These are phyloP conservation scores for Atractosteus spatula DNA, from an alignment of 2,113 vertebrate species.

Conservation along the genomic window DNA sequence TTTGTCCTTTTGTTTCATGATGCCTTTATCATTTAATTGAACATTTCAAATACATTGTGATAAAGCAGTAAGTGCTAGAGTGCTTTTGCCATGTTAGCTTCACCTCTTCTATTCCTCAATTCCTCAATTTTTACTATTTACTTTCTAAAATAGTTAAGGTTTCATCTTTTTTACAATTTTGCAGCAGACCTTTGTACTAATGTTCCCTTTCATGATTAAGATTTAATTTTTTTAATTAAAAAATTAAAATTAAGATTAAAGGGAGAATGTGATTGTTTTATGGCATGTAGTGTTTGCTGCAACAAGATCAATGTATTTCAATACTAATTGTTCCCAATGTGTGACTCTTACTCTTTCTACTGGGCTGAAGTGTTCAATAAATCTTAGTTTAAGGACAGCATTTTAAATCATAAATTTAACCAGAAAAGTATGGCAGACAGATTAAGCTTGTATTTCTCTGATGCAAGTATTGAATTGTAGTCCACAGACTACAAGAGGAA, in stretches of 20 bases:
- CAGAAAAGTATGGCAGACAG: constrained; percentile 22
- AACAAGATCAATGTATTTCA: constrained; percentile 49
- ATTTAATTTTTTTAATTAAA: too few relatives aligned
- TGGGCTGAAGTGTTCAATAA: constrained; percentile 39
- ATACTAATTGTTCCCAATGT: constrained; percentile 35
- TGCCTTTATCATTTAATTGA: too few relatives aligned
- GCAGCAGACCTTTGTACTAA: constrained; percentile 52
- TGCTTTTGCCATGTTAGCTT: too few relatives aligned
- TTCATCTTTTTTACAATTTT: constrained; percentile 60
- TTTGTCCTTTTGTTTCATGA: too few relatives aligned
- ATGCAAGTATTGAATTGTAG: background rate
- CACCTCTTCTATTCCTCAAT: too few relatives aligned
- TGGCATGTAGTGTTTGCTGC: constrained; percentile 43
- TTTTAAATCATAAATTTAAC: constrained; percentile 28
- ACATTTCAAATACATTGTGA: too few relatives aligned
- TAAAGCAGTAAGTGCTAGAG: too few relatives aligned
- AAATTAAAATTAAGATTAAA: constrained; percentile 45
- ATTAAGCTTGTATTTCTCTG: constrained; percentile 37
- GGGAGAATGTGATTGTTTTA: constrained; percentile 34
- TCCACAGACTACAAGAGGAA: too few relatives aligned
- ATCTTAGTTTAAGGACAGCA: constrained; percentile 52
- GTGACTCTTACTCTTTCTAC: constrained; percentile 44
- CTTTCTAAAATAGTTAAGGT: constrained; percentile 28
- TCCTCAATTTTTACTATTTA: constrained; percentile 26
- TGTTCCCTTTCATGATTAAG: constrained; percentile 37